A percentile compares a stretch with the other conserved stretches of the same genome.
Evolutionary conservation across 2,888 invertebrate genomes (phyloP).

Genomic region (Liopterus haemorrhoidalis): DNA sequence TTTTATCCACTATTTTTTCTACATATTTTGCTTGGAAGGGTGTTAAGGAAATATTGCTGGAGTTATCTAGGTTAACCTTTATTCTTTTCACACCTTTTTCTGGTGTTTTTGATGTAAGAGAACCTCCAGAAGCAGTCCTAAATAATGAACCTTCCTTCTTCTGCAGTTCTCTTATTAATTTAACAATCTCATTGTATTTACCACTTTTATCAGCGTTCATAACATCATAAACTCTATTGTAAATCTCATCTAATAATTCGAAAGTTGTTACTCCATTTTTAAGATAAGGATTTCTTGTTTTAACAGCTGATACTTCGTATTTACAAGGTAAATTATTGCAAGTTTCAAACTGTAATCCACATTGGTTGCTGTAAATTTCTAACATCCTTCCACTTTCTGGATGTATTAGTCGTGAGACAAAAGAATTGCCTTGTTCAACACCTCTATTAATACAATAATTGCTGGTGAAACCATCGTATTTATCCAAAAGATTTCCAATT

Average conservation of each 20-base stretch:
- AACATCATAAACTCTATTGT: slow-evolving; percentile 18
- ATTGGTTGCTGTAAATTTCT: slow-evolving; percentile 78
- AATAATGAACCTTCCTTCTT: slow-evolving; percentile 4
- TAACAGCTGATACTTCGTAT: not conserved
- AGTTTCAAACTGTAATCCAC: slow-evolving; percentile 83
- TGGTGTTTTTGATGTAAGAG: not conserved
- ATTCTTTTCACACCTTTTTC: slow-evolving; percentile 5
- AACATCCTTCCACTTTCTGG: slow-evolving; percentile 65
- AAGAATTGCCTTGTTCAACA: slow-evolving; percentile 50
- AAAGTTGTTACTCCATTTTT: slow-evolving; percentile 14
- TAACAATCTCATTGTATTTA: slow-evolving; percentile 27
- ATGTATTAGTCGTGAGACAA: slow-evolving; percentile 63
- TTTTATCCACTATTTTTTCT: slow-evolving; percentile 7
- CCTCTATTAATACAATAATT: slow-evolving; percentile 71
- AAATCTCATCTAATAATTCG: slow-evolving; percentile 23
- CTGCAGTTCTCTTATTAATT: slow-evolving; percentile 24
- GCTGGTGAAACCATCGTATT: slow-evolving; percentile 68
- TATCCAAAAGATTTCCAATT: slow-evolving; percentile 9
- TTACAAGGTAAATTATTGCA: slow-evolving; percentile 48
- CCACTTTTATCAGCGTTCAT: slow-evolving; percentile 22
- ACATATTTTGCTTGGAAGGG: slow-evolving; percentile 11
- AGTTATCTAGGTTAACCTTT: slow-evolving; percentile 4
- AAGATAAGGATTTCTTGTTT: slow-evolving; percentile 12
- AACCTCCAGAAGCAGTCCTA: not conserved
- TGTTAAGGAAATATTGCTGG: slow-evolving; percentile 5